A percentile compares a stretch with the other conserved stretches of the same genome.
Evolutionary conservation across 1,140 invertebrate genomes (phyloP).

Genomic region (Pararge aegeria): DNA sequence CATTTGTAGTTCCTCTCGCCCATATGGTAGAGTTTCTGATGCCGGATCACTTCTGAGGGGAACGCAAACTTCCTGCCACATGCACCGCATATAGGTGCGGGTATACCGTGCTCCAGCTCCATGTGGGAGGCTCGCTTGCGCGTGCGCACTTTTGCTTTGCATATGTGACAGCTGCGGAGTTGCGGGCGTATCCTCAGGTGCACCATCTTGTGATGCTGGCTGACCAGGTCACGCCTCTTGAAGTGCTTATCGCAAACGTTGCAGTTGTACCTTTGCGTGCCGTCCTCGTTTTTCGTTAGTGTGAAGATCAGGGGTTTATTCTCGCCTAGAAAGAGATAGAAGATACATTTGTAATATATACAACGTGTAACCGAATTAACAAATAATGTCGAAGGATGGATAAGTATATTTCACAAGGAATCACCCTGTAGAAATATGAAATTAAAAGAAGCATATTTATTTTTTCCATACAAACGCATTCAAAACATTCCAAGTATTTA

Average conservation of each 20-base stretch:
- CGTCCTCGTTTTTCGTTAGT: conserved; percentile 22
- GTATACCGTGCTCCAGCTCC: neutral
- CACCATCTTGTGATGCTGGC: conserved; percentile 39
- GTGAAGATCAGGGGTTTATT: neutral
- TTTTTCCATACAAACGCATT: too few species aligned
- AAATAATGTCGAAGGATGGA: too few species aligned
- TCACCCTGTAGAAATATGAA: too few species aligned
- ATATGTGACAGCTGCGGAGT: conserved; percentile 34
- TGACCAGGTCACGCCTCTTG: conserved; percentile 23
- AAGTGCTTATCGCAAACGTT: conserved; percentile 24
- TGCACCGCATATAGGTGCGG: neutral
- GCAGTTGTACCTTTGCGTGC: conserved; percentile 27
- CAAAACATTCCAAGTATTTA: too few species aligned
- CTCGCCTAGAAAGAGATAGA: conserved; percentile 4
- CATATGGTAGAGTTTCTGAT: conserved; percentile 1
- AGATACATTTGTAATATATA: too few species aligned
- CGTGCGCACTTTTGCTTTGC: conserved; percentile 26
- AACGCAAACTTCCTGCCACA: neutral
- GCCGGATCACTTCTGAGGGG: neutral
- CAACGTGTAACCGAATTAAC: too few species aligned
- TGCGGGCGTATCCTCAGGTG: conserved; percentile 32
- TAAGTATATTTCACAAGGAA: too few species aligned
- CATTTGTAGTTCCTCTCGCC: conserved; percentile 37
- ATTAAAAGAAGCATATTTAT: too few species aligned
- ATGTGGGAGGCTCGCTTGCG: conserved; percentile 28